Percentiles rank a stretch among this genome's conserved stretches.
These are phyloP conservation scores for Philhelius pedissequus DNA, from an alignment of 2,888 invertebrate species.

Conservation along the genomic window DNA sequence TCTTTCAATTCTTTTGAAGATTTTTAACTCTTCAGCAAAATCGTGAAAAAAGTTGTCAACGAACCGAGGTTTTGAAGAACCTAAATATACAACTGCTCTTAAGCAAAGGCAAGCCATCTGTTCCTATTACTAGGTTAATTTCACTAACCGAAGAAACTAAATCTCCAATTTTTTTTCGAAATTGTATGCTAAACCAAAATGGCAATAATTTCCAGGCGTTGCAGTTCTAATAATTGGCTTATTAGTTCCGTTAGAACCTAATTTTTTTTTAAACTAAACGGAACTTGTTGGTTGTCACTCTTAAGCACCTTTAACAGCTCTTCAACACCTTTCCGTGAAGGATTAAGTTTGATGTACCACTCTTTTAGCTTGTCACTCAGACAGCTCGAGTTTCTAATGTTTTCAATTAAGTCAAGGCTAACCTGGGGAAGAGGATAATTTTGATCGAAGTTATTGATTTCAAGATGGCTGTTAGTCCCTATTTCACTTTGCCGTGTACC, in stretches of 20 bases:
- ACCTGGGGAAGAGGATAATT: no score
- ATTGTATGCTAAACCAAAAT: background rate
- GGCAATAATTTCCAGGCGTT: background rate
- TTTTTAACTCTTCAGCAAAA: background rate
- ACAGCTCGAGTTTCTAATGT: no score
- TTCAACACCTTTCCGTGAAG: background rate
- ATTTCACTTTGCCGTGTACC: no score
- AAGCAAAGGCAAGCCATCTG: background rate
- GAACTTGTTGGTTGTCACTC: background rate
- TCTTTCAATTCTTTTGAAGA: background rate
- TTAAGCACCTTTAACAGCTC: background rate
- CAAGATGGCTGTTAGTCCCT: no score
- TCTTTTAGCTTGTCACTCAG: background rate
- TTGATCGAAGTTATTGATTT: no score
- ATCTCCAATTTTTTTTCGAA: background rate
- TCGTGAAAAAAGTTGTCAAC: background rate
- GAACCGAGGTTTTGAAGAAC: background rate
- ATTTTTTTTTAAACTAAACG: background rate
- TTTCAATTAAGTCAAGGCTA: no score
- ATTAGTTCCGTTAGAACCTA: background rate
- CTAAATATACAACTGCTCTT: background rate
- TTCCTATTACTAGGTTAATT: background rate
- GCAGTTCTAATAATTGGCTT: background rate
- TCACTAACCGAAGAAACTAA: background rate
- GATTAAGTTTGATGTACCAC: background rate